Evolutionary conservation across 2,797 vertebrate species (phyloP), one percentile per base, ranked within the genome.

Genomic region (Eleutherodactylus coqui): DNA sequence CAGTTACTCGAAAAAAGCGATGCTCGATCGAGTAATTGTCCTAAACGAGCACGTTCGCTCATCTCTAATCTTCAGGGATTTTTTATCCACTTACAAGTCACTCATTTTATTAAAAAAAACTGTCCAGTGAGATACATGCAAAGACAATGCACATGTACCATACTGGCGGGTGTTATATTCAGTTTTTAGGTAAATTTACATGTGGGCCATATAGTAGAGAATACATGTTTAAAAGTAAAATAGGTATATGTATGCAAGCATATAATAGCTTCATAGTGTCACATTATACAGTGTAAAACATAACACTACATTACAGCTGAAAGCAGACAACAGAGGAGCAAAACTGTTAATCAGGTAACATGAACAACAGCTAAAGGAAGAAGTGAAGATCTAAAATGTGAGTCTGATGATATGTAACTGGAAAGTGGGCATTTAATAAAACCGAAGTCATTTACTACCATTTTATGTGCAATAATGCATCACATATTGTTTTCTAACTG

Each of bases 381-480:
- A 84, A 81, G 47, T 69, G 53, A 29, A 36, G 51, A 84, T 84
- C 75, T 75, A 67, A 87, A 86, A 86, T 84, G 82, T 84, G 86
- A 76, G 76, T 62, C 82, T 84, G 82, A 87, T 87, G 86, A 85
- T 87, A 84, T 87, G 86, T 87, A 87, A 87, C 82, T 45, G 69
- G 55, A 80, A 87, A 87, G 86, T 84, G 82, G 19, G 77, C 86
- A 87, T 87, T 87, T 85, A 84, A 85, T 87, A 87, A 87, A 87
- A 87, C 81, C 85, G 86, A 87, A 84, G 86, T 38, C 86, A 87
- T 87, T 87, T 87, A 79, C 82, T 84, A 84, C 85, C 82, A 87
- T 87, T 87, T 87, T 87, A 84, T 87, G 86, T 76, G 76, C 86
- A 87, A 87, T 85, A 87, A 87, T 87, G 86, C 82, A 87, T 84